Evolutionary conservation across 2,888 invertebrate species (phyloP), one percentile per base, ranked within the genome.

Genomic region (Cacoxenus indagator): DNA sequence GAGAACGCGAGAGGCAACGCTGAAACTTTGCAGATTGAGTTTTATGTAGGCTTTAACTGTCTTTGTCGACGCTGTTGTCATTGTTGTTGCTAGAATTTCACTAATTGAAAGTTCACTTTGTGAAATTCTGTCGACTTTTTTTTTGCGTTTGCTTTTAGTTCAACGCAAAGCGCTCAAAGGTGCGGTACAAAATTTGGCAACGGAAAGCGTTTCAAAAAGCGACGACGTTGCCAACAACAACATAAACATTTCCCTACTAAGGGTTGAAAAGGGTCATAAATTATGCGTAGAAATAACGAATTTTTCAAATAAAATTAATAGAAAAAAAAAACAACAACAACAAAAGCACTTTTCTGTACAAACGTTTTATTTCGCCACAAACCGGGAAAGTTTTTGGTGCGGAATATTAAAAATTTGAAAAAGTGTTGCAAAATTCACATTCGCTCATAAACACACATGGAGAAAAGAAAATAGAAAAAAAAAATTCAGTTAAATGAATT

Each of bases 121-220:
- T 70, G 69, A 71, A 67, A 57, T 70, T 62, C 43, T 66, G 66
- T n/a, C 57, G 66, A 43, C 5, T 55, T 72, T 72, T 66, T 29
- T 64, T 65, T 67, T 67, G 72, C 69, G 70, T 46, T 71, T 65
- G 71, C 72, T 75, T 69, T 71, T 77, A 84, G 84, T 84, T 76
- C 69, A 68, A 72, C 76, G 78, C 76, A 82, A 76, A 81, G 78
- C 77, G 81, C 78, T 74, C 83, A 76, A 72, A 76, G 71, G 81
- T 76, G 71, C 78, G 78, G 84, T 79, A 74, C 65, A 43, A 29
- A 51, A 17, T 51, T 51, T 14, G 11, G 4, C 17, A 55, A 55
- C n/a, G 27, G 24, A 24, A 26, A 14, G 55, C 67, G 65, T 54
- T 64, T 19, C 26, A 9, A 26, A 26, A 62, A n/a, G 68, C 57